Evolutionary conservation across 2,113 vertebrate species (phyloP).

Genomic region (Noturus placidus): DNA sequence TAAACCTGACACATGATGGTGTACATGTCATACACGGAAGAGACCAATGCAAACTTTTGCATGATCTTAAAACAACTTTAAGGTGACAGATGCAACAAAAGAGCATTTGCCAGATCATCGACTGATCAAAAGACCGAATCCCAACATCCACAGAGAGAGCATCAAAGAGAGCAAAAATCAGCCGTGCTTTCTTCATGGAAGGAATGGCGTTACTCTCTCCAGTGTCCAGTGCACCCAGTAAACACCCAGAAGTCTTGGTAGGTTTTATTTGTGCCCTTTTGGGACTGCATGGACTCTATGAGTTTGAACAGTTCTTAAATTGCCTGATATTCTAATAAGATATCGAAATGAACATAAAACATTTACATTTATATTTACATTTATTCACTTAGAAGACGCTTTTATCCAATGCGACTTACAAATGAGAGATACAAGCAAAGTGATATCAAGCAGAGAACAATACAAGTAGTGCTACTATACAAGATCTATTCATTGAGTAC

Average conservation of each 20-base stretch:
- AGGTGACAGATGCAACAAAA: not conserved
- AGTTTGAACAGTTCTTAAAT: not conserved
- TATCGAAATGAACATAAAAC: not conserved
- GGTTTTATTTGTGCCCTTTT: not conserved
- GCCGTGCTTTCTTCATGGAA: not conserved
- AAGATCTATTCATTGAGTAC: no score
- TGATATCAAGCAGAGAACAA: no score
- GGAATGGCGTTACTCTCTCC: not conserved
- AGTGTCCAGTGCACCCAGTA: no score
- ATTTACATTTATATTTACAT: no score
- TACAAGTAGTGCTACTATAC: no score
- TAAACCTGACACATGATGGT: not conserved
- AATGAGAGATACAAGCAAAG: no score
- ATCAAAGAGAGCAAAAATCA: no score
- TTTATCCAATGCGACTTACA: no score
- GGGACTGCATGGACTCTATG: not conserved
- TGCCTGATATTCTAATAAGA: not conserved
- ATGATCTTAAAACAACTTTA: not conserved
- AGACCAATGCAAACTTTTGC: not conserved
- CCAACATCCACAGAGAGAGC: not conserved
- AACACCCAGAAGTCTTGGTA: not conserved
- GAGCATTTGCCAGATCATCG: not conserved
- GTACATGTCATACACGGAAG: not conserved
- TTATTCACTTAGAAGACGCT: no score
- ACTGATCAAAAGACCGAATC: not conserved